These are phyloP conservation scores for Mixornis gularis DNA, from an alignment of 2,113 vertebrate species.

Conservation along the genomic window DNA sequence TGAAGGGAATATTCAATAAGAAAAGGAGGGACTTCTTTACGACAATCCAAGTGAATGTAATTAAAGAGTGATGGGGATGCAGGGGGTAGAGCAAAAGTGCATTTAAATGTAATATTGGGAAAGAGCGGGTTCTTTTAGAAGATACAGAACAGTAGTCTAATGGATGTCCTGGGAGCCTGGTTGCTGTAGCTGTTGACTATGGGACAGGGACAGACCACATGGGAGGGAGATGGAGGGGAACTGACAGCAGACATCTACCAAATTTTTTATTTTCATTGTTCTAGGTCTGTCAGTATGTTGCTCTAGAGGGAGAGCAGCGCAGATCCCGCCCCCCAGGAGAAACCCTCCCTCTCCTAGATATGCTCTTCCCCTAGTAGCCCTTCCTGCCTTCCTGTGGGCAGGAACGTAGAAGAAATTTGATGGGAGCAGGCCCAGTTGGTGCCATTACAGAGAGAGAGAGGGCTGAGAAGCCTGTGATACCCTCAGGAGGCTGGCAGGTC, in stretches of 20 bases:
- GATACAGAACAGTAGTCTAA: neutral
- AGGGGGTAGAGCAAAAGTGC: neutral
- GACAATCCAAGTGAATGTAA: neutral
- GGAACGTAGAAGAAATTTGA: neutral
- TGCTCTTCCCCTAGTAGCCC: neutral
- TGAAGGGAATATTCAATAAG: neutral
- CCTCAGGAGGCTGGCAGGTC: neutral
- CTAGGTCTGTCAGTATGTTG: neutral
- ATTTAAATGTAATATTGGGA: neutral
- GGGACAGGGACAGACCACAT: neutral
- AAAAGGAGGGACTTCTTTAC: neutral
- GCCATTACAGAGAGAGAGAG: neutral
- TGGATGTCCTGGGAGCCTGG: neutral
- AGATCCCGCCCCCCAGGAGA: accelerated
- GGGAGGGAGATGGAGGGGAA: neutral
- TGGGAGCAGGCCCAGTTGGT: neutral
- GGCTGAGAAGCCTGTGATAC: neutral
- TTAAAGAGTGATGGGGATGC: neutral
- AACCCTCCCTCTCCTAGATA: neutral
- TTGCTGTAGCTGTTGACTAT: neutral
- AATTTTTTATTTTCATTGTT: neutral
- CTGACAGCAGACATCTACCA: neutral
- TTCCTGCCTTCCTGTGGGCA: neutral
- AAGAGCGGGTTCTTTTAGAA: neutral
- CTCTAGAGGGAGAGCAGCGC: neutral